Evolutionary conservation across 2,888 invertebrate genomes (phyloP), one percentile per base, ranked within the genome.

Genomic region (Volucella inanis): DNA sequence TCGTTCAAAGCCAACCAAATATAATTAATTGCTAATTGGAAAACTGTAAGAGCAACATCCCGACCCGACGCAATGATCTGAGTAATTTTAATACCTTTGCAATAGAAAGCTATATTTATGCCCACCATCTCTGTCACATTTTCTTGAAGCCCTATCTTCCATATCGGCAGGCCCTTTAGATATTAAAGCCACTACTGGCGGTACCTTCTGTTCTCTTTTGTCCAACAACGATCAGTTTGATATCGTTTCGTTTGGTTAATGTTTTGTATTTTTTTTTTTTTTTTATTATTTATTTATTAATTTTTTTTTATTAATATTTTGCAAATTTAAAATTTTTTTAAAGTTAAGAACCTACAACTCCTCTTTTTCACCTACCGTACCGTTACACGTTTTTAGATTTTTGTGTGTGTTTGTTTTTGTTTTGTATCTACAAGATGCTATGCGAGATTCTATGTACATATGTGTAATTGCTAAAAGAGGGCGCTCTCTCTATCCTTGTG

Each of bases 371-470:
- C 52, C 55, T 68, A 39, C 50, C 41, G 31, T 31, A 31, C 6
- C 31, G 31, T 31, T 31, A 31, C 31, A 31, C 31, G 31, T 31
- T 31, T 31, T 6, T 31, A 31, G 6, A 31, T 31, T 31, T 31
- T 6, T 31, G 6, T 31, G 6, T 31, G 6, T 4, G 0, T 31
- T 0, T 31, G 31, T 31, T 31, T 15, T 59, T 57, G 49, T 75
- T 55, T 52, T 84, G 61, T 85, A 85, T 85, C 85, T 85, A 85
- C 85, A 85, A 76, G 77, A 77, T 85, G 85, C 85, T 85, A 85
- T 85, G 81, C 76, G 81, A 31, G 31, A 67, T 85, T 62, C 11
- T 85, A 85, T 85, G 38, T 85, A 85, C 85, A 85, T 45, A 72
- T 83, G 68, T 74, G 70, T 71, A 38, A 55, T 70, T 68, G 67